Percentiles rank a stretch among this genome's conserved stretches.
Evolutionary conservation across 2,113 vertebrate genomes (phyloP).

Genomic region (Misgurnus mizolepis): DNA sequence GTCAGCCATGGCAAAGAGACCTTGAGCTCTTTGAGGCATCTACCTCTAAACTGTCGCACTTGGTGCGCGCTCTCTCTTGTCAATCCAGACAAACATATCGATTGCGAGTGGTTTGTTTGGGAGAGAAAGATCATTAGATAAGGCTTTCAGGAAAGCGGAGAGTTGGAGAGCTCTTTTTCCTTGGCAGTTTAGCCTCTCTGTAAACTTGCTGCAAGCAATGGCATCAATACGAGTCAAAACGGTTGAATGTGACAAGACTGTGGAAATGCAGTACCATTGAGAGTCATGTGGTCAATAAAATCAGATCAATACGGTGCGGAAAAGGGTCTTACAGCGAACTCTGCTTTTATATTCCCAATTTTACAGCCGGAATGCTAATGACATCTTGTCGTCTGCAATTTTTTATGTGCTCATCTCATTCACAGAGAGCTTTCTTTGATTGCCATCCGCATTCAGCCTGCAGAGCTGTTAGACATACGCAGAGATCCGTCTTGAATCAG

Average conservation of each 20-base stretch:
- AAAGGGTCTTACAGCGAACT: neutral
- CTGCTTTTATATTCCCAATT: slow-evolving; percentile 2
- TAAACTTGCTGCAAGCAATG: slow-evolving; percentile 42
- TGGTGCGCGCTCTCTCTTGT: slow-evolving; percentile 34
- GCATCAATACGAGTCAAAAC: slow-evolving; percentile 39
- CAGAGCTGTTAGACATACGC: slow-evolving; percentile 1
- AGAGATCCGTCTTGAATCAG: neutral
- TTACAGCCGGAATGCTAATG: slow-evolving; percentile 29
- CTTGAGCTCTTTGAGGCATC: slow-evolving; percentile 39
- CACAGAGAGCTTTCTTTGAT: slow-evolving; percentile 11
- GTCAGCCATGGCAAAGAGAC: slow-evolving; percentile 38
- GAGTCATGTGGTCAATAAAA: slow-evolving; percentile 34
- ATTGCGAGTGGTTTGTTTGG: slow-evolving; percentile 47
- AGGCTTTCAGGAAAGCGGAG: slow-evolving; percentile 38
- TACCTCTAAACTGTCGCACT: slow-evolving; percentile 39
- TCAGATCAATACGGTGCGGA: neutral
- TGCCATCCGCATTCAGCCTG: slow-evolving; percentile 19
- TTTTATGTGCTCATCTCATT: slow-evolving; percentile 20
- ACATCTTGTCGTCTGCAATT: neutral
- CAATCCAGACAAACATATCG: slow-evolving; percentile 52
- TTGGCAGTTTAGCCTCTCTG: slow-evolving; percentile 33
- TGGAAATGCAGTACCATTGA: slow-evolving; percentile 28
- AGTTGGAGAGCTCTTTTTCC: slow-evolving; percentile 36
- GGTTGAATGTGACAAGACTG: slow-evolving; percentile 25
- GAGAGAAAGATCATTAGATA: slow-evolving; percentile 49